Conservation (phyloP, 2,113 vertebrate genomes). For the Panthera leo region DNA sequence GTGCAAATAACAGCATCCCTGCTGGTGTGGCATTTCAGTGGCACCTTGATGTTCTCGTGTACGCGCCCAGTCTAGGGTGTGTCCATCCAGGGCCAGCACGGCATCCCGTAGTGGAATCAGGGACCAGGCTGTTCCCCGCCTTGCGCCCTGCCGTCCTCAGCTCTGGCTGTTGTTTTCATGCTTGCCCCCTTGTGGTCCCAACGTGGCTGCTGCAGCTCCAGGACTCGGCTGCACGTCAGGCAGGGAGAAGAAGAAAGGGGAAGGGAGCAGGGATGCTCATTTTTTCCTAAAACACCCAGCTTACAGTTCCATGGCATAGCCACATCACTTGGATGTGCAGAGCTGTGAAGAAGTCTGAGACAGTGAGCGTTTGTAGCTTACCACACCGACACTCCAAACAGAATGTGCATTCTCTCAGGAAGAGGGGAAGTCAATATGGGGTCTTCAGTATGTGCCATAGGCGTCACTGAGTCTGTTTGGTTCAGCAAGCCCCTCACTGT, state of each 20-base stretch:
- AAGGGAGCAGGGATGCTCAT: background rate
- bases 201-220: background rate
- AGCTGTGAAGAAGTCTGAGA: background rate
- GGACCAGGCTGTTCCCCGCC: background rate
- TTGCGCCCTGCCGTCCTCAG: background rate
- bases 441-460: background rate
- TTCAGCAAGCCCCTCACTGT: background rate
- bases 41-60: background rate
- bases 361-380: background rate
- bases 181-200: background rate
- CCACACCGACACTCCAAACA: background rate
- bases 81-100: background rate
- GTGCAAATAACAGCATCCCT: background rate
- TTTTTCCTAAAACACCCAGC: background rate
- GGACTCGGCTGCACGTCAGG: background rate
- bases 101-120: too few species aligned
- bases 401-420: background rate
- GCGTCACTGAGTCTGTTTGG: background rate
- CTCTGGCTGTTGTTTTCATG: background rate
- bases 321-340: background rate
- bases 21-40: background rate
- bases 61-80: background rate
- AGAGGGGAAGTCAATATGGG: background rate
- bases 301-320: background rate
- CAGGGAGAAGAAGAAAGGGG: background rate